Conservation (phyloP, 2,888 invertebrate genomes). For the Branchipolynoe longqiensis region DNA sequence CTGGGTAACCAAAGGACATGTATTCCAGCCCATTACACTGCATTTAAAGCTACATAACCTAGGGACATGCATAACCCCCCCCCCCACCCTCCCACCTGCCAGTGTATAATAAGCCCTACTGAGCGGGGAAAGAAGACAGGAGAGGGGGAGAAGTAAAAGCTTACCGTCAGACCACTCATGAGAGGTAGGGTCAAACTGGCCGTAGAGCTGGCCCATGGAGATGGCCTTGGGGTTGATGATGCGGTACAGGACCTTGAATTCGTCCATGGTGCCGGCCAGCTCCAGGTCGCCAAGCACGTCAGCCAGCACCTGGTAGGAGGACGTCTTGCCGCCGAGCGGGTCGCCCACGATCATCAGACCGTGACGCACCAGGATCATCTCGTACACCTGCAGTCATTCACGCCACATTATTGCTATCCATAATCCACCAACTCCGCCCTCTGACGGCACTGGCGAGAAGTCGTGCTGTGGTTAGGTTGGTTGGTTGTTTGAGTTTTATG, state of each 20-base stretch:
- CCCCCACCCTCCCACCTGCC: too few relatives aligned
- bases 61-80: too few relatives aligned
- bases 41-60: too few relatives aligned
- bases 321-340: constrained; percentile 82
- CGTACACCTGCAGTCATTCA: constrained; percentile 77
- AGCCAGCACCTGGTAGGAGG: constrained; percentile 81
- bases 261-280: constrained; percentile 78
- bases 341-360: constrained; percentile 83
- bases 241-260: constrained; percentile 78
- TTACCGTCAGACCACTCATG: constrained; percentile 82
- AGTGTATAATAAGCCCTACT: too few relatives aligned
- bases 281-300: constrained; percentile 79
- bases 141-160: too few relatives aligned
- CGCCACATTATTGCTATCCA: not conserved
- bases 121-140: too few relatives aligned
- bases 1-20: too few relatives aligned
- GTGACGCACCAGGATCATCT: constrained; percentile 82
- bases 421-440: too few relatives aligned
- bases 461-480: too few relatives aligned
- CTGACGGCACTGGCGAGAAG: too few relatives aligned
- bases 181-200: constrained; percentile 82
- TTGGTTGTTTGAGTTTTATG: too few relatives aligned
- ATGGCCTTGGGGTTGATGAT: constrained; percentile 82
- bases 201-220: constrained; percentile 82
- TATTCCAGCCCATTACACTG: too few relatives aligned